phyloP scores from a whole-genome alignment of 2,797 vertebrate species.

The Heterohyrax brucei region DNA sequence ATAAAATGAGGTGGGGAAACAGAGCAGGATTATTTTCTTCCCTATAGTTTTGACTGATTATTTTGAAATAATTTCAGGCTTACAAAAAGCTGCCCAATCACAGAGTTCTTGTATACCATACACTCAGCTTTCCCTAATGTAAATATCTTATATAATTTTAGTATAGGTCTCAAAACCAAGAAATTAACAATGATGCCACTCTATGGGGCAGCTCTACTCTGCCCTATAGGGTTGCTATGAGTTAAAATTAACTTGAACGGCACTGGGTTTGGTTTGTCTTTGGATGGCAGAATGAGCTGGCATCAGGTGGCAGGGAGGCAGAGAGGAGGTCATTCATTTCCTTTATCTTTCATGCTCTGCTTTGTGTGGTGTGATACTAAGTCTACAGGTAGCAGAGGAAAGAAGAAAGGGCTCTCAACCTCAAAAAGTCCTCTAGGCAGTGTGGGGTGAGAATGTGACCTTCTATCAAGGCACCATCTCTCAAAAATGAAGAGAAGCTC shows the following conservation, averaged over 20 bases:
- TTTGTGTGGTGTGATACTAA: neutral
- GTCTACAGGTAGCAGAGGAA: neutral
- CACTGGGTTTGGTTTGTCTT: too few species aligned
- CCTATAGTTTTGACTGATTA: slow-evolving; percentile 24
- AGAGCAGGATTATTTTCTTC: neutral
- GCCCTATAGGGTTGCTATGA: too few species aligned
- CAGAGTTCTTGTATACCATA: neutral
- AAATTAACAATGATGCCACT: neutral
- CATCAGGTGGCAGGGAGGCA: neutral
- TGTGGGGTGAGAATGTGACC: neutral
- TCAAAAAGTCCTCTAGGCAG: neutral
- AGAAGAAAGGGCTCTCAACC: neutral
- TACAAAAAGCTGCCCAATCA: neutral
- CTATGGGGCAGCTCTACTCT: too few species aligned
- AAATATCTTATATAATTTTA: neutral
- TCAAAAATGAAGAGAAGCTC: neutral
- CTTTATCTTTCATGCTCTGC: neutral
- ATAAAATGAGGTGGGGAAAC: neutral
- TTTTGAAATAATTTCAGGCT: slow-evolving; percentile 59
- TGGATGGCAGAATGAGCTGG: neutral
- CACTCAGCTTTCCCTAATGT: neutral
- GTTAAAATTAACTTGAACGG: too few species aligned
- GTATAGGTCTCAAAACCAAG: neutral
- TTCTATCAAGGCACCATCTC: neutral
- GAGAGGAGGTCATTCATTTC: neutral